Conservation (phyloP, 2,888 invertebrate genomes). For the Amiota mariae region DNA sequence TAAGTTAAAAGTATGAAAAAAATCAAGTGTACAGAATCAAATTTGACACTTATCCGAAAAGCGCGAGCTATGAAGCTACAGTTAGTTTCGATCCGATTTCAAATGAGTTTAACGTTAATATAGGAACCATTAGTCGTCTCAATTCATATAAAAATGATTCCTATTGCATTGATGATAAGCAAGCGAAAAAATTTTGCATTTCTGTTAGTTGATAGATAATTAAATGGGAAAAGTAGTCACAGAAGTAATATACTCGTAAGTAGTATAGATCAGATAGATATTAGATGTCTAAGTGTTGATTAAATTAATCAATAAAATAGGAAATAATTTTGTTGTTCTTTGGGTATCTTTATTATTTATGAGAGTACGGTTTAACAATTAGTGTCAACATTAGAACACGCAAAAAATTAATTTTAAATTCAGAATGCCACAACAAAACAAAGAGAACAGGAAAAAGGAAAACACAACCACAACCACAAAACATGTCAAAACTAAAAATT, state of each 20-base stretch:
- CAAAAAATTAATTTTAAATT: slow-evolving; percentile 54
- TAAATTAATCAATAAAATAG: too few relatives aligned
- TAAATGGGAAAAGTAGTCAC: too few relatives aligned
- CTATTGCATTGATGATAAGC: slow-evolving; percentile 47
- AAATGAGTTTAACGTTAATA: slow-evolving; percentile 37
- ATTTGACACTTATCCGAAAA: neutral
- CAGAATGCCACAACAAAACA: slow-evolving; percentile 39
- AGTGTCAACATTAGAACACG: slow-evolving; percentile 55
- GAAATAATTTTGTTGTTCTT: neutral
- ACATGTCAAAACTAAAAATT: too few relatives aligned
- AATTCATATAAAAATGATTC: slow-evolving; percentile 48
- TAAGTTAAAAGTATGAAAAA: neutral
- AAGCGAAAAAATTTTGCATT: slow-evolving; percentile 53
- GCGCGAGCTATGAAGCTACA: slow-evolving; percentile 45
- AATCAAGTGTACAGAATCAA: slow-evolving; percentile 1
- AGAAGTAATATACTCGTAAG: too few relatives aligned
- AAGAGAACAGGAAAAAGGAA: slow-evolving; percentile 5
- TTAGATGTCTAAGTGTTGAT: too few relatives aligned
- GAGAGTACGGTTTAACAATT: neutral
- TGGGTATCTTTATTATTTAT: neutral
- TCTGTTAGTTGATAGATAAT: too few relatives aligned
- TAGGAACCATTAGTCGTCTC: slow-evolving; percentile 50
- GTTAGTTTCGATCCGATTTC: slow-evolving; percentile 35
- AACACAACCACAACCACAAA: too few relatives aligned
- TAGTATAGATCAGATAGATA: too few relatives aligned